These are phyloP conservation scores for Catonia carolina DNA, from an alignment of 2,888 invertebrate genomes.

Conservation along the genomic window DNA sequence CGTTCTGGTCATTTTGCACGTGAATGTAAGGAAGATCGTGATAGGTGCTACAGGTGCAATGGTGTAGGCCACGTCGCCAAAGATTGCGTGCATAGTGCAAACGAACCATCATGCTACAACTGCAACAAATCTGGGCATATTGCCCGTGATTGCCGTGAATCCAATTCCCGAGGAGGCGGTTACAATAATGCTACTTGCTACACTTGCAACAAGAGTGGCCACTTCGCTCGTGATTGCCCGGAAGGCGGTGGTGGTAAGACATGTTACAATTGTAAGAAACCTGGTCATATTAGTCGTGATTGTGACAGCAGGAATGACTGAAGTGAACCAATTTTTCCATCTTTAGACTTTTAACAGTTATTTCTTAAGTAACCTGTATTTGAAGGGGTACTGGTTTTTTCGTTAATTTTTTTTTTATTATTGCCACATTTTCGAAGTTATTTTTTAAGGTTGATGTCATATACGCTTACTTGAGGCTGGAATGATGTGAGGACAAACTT, in stretches of 20 bases:
- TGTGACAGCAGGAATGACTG: constrained; percentile 50
- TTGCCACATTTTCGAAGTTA: too few relatives aligned
- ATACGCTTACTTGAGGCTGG: too few relatives aligned
- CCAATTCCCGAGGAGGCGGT: constrained; percentile 47
- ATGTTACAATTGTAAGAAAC: constrained; percentile 89
- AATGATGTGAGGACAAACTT: too few relatives aligned
- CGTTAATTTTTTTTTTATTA: too few relatives aligned
- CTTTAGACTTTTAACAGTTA: too few relatives aligned
- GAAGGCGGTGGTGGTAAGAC: constrained; percentile 59
- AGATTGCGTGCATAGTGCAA: constrained; percentile 61
- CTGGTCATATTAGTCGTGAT: constrained; percentile 84
- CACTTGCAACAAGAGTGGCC: constrained; percentile 64
- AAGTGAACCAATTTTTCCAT: too few relatives aligned
- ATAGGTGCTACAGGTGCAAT: constrained; percentile 66
- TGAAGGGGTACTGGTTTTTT: too few relatives aligned
- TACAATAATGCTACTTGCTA: constrained; percentile 51
- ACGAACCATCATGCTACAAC: constrained; percentile 50
- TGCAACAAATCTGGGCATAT: constrained; percentile 68
- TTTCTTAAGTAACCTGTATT: too few relatives aligned
- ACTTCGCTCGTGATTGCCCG: constrained; percentile 59
- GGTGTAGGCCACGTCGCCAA: constrained; percentile 90
- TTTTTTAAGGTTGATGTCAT: too few relatives aligned
- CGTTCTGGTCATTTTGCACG: constrained; percentile 88
- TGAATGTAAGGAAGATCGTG: constrained; percentile 89
- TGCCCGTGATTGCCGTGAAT: constrained; percentile 55